Conservation (phyloP, 2,113 vertebrate species). For the Brachyhypopomus occidentalis region DNA sequence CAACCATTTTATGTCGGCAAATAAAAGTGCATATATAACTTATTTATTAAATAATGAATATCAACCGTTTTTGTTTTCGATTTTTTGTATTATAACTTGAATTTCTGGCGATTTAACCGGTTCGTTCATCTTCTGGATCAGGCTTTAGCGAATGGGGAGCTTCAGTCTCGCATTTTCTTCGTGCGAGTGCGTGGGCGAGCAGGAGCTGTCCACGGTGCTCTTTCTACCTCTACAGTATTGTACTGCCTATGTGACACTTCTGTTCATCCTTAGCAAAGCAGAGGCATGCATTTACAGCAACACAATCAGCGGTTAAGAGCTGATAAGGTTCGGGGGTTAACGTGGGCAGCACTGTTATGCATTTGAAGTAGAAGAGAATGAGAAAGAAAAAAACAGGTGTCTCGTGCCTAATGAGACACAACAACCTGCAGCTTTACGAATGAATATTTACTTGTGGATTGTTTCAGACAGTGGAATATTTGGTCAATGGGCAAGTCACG, state of each 20-base stretch:
- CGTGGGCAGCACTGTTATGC: background rate
- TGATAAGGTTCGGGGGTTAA: background rate
- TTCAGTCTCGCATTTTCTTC: background rate
- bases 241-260: conserved; percentile 18
- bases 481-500: background rate
- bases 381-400: background rate
- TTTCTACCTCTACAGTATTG: conserved; percentile 34
- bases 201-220: conserved; percentile 40
- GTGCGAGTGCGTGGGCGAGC: conserved; percentile 38
- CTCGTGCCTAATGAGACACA: background rate
- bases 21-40: background rate
- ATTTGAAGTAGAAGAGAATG: background rate
- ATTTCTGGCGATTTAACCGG: too few species aligned
- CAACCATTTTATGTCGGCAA: background rate
- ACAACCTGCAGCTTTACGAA: background rate
- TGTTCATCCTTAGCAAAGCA: conserved; percentile 16
- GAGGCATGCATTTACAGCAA: background rate
- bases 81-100: background rate
- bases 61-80: background rate
- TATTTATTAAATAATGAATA: background rate
- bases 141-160: conserved; percentile 10
- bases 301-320: background rate
- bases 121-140: background rate
- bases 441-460: background rate
- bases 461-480: background rate